Conservation (phyloP, 2,113 vertebrate genomes). For the Cryptotis parvus region DNA sequence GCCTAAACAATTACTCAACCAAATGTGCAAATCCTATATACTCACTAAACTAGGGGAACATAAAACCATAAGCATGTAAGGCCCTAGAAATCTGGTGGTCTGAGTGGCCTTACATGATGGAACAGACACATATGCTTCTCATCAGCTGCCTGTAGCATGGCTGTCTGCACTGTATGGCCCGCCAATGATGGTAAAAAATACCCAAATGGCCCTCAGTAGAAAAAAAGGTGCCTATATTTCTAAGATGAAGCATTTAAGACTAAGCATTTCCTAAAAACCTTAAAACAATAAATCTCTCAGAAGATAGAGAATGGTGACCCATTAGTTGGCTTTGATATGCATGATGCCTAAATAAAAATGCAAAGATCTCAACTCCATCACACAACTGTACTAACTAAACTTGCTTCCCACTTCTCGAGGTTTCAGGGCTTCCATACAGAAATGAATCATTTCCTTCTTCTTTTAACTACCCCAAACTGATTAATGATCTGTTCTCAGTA, state of each 20-base stretch:
- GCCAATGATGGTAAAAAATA: no score
- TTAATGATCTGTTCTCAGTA: slow-evolving; percentile 11
- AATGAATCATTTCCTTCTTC: slow-evolving; percentile 50
- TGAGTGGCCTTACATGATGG: no score
- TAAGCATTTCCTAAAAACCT: slow-evolving; percentile 42
- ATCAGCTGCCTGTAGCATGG: no score
- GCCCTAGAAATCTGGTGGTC: no score
- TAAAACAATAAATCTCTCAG: slow-evolving; percentile 30
- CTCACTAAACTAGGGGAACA: neutral
- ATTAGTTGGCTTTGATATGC: slow-evolving; percentile 1
- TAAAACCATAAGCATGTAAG: no score
- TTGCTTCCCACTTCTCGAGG: slow-evolving; percentile 21
- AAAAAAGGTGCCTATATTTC: no score
- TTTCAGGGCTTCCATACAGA: slow-evolving; percentile 12
- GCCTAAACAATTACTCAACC: neutral
- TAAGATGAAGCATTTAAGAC: neutral
- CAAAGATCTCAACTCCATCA: neutral
- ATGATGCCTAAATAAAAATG: neutral
- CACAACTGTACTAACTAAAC: neutral
- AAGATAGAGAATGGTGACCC: slow-evolving; percentile 8
- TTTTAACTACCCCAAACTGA: slow-evolving; percentile 42
- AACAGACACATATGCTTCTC: no score
- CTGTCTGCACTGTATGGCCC: no score
- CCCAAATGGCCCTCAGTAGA: no score
- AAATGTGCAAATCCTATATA: neutral